A percentile compares a stretch with the other conserved stretches of the same genome.
phyloP scores from a whole-genome alignment of 53 echinoderm and acorn worm genomes.

The Stichopus horrens region DNA sequence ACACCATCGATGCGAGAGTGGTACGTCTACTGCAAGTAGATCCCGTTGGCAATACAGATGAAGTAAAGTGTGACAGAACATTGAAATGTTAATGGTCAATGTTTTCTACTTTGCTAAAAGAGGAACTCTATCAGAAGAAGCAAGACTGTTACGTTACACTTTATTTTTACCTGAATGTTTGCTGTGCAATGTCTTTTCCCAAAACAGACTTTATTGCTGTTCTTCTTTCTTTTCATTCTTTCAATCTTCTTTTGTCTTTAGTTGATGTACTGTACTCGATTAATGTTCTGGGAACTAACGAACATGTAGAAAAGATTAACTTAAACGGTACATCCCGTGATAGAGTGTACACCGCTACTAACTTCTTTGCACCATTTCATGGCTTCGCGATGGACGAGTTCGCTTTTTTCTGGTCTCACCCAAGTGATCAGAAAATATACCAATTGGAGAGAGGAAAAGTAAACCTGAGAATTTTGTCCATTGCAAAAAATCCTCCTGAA shows the following conservation, averaged over 20 bases:
- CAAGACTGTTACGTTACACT: too few relatives aligned
- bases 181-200: too few relatives aligned
- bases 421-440: not conserved
- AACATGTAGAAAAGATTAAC: not conserved
- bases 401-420: slow-evolving; percentile 15
- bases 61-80: too few relatives aligned
- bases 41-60: too few relatives aligned
- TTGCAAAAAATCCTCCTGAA: not conserved
- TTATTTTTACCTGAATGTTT: too few relatives aligned
- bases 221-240: too few relatives aligned
- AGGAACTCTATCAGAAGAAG: too few relatives aligned
- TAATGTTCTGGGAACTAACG: not conserved
- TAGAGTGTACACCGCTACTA: not conserved
- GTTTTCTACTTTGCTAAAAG: too few relatives aligned
- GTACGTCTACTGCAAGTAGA: too few relatives aligned
- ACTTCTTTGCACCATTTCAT: not conserved
- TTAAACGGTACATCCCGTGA: not conserved
- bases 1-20: too few relatives aligned
- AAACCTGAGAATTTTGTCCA: not conserved
- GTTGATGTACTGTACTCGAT: not conserved
- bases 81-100: too few relatives aligned
- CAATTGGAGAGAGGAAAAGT: not conserved
- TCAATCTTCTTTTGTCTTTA: not conserved
- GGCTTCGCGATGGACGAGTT: not conserved
- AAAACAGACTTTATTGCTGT: too few relatives aligned